Base-by-base conservation (phyloP, 2,113 vertebrate species). In the Cochlearius cochlearius region DNA sequence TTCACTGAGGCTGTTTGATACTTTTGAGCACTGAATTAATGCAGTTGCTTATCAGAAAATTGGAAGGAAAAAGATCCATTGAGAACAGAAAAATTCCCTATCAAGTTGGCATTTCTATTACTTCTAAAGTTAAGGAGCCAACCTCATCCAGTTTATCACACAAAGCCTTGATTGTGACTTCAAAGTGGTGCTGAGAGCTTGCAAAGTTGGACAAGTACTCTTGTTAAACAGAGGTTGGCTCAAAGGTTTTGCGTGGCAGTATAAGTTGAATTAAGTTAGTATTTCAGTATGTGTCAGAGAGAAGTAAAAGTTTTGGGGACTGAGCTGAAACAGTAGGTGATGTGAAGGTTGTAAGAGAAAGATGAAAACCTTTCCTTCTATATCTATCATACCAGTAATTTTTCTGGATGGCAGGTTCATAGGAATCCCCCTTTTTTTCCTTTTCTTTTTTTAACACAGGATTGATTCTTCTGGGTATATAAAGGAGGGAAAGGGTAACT, bases 91-190 rank as follows among this genome's bases (percentile, higher is more conserved):
- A 88, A 94, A 36, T 34, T 89, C 29, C 9, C 55, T 23, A 38
- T 55, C 38, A 67, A 43, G 59, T 36, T 92, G 67, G 21, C 32
- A 63, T 66, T 86, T 79, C 30, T 86, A 1, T 68, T 89, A 69
- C 29, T 87, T 91, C 43, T 89, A 3, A 94, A 74, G 32, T 63
- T 88, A 39, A 80, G 50, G 58, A 71, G 34, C 26, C 34, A 64
- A 8, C 85, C 60, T 81, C 20, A 41, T 66, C 25, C 67, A 93
- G 27, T 67, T 74, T 73, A 64, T 88, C 55, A 76, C 45, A 79
- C 53, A 86, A 91, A 86, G 47, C 38, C 71, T 88, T 86, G 88
- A 90, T 83, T 91, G 93, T 90, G 53, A 69, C 74, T 83, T 94
- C 69, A 79, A 68, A 73, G 64, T 58, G 45, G 62, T 79, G 55